Conservation (phyloP, 2,113 vertebrate genomes). For the Rhynchopsitta pachyrhyncha region DNA sequence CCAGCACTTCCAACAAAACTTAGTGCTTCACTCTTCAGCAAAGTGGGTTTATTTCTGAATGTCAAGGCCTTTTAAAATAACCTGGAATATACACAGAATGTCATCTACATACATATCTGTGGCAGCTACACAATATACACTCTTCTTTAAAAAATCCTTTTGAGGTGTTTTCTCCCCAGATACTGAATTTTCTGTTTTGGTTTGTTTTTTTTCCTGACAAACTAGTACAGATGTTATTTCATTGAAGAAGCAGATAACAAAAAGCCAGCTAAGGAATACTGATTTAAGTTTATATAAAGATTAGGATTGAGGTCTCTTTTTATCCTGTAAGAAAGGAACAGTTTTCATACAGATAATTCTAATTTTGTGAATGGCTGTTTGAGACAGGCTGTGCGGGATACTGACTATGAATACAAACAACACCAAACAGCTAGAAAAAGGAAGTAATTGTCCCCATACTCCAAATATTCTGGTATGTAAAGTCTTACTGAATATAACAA, state of each 20-base stretch:
- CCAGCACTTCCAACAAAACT: neutral
- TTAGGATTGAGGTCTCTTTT: neutral
- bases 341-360: neutral
- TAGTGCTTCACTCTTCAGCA: neutral
- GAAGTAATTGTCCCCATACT: neutral
- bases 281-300: neutral
- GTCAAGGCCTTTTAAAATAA: conserved; percentile 17
- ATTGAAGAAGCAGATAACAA: conserved; percentile 19
- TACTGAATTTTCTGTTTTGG: neutral
- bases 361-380: neutral
- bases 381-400: neutral
- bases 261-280: neutral
- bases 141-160: neutral
- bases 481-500: neutral
- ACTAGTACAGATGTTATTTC: conserved; percentile 21
- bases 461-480: neutral
- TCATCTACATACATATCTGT: neutral
- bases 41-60: conserved; percentile 1
- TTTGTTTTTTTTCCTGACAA: neutral
- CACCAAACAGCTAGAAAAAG: neutral
- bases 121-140: neutral
- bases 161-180: neutral
- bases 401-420: neutral
- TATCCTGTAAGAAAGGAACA: neutral
- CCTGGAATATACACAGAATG: neutral